Evolutionary conservation across 2,888 invertebrate species (phyloP).

Genomic region (Pimpla rufipes): DNA sequence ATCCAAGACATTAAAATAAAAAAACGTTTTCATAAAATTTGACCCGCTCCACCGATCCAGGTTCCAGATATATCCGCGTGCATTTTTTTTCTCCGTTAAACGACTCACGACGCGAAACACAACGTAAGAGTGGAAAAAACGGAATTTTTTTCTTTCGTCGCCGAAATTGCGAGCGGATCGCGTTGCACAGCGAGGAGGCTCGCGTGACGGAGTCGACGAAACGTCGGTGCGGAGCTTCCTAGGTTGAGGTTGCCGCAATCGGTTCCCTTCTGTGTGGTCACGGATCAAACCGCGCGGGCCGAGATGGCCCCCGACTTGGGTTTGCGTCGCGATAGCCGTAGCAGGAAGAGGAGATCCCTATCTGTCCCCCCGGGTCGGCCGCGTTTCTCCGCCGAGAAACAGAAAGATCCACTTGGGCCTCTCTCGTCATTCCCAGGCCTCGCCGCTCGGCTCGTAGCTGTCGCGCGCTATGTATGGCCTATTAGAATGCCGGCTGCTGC

Average conservation of each 20-base stretch:
- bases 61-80: too few species aligned
- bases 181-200: too few species aligned
- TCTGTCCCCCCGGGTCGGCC: slow-evolving; percentile 43
- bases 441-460: slow-evolving; percentile 28
- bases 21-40: too few species aligned
- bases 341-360: slow-evolving; percentile 41
- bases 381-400: slow-evolving; percentile 30
- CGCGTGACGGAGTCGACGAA: too few species aligned
- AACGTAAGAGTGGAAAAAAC: too few species aligned
- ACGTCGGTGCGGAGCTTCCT: neutral
- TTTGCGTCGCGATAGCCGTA: slow-evolving; percentile 37
- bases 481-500: slow-evolving; percentile 32
- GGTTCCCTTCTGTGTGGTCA: slow-evolving; percentile 44
- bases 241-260: slow-evolving; percentile 27
- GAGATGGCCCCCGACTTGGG: neutral
- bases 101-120: too few species aligned
- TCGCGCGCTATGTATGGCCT: slow-evolving; percentile 29
- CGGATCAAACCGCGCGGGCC: slow-evolving; percentile 15
- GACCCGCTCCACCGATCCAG: too few species aligned
- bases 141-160: too few species aligned
- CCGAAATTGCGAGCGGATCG: too few species aligned
- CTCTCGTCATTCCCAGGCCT: slow-evolving; percentile 50
- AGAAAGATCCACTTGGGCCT: slow-evolving; percentile 23
- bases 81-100: too few species aligned
- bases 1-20: too few species aligned